Evolutionary conservation across 1,140 invertebrate species (phyloP).

Genomic region (Orius insidiosus): DNA sequence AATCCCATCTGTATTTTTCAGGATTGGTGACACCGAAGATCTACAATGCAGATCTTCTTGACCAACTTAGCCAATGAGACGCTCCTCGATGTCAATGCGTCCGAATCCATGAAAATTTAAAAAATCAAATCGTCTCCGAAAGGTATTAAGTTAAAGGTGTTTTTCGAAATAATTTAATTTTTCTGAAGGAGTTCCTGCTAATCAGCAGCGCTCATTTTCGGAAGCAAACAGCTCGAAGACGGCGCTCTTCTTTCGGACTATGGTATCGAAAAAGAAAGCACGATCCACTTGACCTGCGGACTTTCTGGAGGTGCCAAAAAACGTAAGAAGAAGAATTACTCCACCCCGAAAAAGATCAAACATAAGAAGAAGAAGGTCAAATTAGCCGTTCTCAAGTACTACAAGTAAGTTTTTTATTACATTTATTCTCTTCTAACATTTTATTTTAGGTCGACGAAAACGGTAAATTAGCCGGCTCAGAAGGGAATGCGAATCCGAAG

Average conservation of each 20-base stretch:
- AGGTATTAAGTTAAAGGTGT: slow-evolving; percentile 25
- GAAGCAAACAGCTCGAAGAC: slow-evolving; percentile 67
- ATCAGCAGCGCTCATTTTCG: slow-evolving; percentile 41
- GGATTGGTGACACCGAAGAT: not conserved
- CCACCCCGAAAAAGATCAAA: slow-evolving; percentile 99
- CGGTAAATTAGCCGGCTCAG: slow-evolving; percentile 89
- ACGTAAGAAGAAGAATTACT: slow-evolving; percentile 99
- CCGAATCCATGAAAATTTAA: slow-evolving; percentile 59
- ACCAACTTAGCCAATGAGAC: slow-evolving; percentile 76
- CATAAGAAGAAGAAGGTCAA: slow-evolving; percentile 99
- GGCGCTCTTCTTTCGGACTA: slow-evolving; percentile 60
- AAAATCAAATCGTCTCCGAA: slow-evolving; percentile 61
- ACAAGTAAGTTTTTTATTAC: slow-evolving; percentile 58
- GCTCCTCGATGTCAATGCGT: slow-evolving; percentile 58
- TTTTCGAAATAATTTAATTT: no score
- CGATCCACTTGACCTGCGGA: slow-evolving; percentile 45
- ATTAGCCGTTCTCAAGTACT: slow-evolving; percentile 92
- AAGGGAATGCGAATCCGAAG: slow-evolving; percentile 85
- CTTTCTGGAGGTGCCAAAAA: slow-evolving; percentile 76
- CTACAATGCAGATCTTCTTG: slow-evolving; percentile 53
- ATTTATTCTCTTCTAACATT: slow-evolving; percentile 7
- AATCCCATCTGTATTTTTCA: not conserved
- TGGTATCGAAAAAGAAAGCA: slow-evolving; percentile 46
- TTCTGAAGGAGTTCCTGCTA: slow-evolving; percentile 32
- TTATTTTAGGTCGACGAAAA: slow-evolving; percentile 86